Evolutionary conservation across 37 sponge, comb jelly and placozoan species (phyloP), one percentile per base, ranked within the genome.

Genomic region (Amphimedon queenslandica): DNA sequence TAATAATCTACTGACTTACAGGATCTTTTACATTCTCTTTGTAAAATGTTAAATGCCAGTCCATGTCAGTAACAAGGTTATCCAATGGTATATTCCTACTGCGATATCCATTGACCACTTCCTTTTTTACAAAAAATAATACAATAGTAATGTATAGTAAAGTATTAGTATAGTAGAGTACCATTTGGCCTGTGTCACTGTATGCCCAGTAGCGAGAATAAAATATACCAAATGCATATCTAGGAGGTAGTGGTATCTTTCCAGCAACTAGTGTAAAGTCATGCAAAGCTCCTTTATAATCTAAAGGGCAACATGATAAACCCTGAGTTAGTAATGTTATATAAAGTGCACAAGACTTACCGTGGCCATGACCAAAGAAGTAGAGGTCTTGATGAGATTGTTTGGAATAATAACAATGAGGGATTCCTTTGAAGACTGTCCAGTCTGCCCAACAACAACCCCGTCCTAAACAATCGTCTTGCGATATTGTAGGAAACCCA

Each of bases 11-110:
- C 27, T 25, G 27, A 21, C 66, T 10, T 29, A 80, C 81, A 41
- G 71, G 86, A 41, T 85, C 86, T 60, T 78, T 85, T 33, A 78
- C 58, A 8, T 77, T 77, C 55, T 83, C 84, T 40, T 83, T 83
- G 66, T 85, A 85, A 75, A 88, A 83, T 2, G 90, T 88, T 57
- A 88, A 79, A 74, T 88, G 90, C 90, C 90, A 88, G 55, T 88
- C 90, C 90, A 88, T 88, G 80, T 88, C 90, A 2, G 84, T 88
- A 20, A 88, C 90, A 33, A 88, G 65, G 39, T 61, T 66, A 33
- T 88, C 90, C 40, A 88, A 76, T 18, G 90, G 90, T 20, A 88
- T 83, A 20, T 67, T 40, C 29, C 76, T 55, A 28, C 66, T 32
- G 47, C 79, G 65, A 79, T 88, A 88, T 27, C 51, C 64, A 1